phyloP scores from a whole-genome alignment of 2,888 invertebrate species.

The Hemaris fuciformis region DNA sequence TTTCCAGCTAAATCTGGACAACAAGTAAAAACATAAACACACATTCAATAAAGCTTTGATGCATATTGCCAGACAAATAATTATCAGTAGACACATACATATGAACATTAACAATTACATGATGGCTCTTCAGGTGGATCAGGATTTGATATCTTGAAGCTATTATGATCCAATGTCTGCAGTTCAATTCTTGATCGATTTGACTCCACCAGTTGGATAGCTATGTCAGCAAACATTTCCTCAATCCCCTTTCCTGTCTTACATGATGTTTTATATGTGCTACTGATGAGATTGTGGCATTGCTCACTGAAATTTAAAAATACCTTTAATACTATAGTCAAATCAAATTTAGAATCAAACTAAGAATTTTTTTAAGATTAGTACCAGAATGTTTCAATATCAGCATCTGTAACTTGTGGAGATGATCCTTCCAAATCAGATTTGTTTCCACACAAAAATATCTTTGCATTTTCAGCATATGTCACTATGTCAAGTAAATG shows the following conservation, averaged over 20 bases:
- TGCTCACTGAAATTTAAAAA: conserved; percentile 85
- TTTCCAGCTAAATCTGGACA: background rate
- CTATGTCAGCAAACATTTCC: conserved; percentile 95
- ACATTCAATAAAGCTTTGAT: background rate
- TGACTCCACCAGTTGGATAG: conserved; percentile 88
- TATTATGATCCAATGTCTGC: conserved; percentile 88
- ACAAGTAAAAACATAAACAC: background rate
- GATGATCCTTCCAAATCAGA: conserved; percentile 88
- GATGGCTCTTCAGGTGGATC: conserved; percentile 80
- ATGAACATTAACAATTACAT: conserved; percentile 64
- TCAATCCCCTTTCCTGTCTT: conserved; percentile 92
- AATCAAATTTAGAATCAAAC: conserved; percentile 3
- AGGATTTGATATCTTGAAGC: conserved; percentile 86
- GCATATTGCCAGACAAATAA: background rate
- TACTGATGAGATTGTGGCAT: conserved; percentile 94
- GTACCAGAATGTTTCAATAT: conserved; percentile 94
- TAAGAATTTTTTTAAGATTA: conserved; percentile 18
- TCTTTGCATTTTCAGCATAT: conserved; percentile 96
- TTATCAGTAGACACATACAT: background rate
- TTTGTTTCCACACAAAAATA: conserved; percentile 96
- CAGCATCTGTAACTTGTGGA: conserved; percentile 91
- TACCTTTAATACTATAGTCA: background rate
- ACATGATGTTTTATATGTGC: conserved; percentile 94
- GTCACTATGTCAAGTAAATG: conserved; percentile 96
- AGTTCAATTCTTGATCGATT: conserved; percentile 92